These are phyloP conservation scores for Scolopax rusticola DNA, from an alignment of 2,797 vertebrate species.

Conservation along the genomic window DNA sequence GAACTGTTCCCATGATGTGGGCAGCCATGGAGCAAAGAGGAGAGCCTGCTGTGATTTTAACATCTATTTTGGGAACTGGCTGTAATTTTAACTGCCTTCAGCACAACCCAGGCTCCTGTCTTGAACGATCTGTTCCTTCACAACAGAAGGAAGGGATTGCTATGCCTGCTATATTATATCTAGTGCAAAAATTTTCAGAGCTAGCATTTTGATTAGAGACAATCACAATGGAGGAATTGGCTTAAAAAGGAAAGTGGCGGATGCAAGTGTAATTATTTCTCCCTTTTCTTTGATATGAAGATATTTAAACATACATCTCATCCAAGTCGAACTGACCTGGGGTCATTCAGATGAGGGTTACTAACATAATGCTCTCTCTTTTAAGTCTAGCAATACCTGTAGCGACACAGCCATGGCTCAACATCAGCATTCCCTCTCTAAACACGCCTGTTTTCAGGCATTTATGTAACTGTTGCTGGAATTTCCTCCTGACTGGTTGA, in stretches of 20 bases:
- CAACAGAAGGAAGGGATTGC: neutral
- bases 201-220: neutral
- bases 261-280: neutral
- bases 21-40: neutral
- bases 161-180: neutral
- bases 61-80: neutral
- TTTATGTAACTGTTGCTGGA: constrained; percentile 29
- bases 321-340: neutral
- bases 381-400: constrained; percentile 8
- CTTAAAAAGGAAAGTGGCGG: neutral
- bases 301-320: neutral
- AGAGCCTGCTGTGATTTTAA: neutral
- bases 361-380: neutral
- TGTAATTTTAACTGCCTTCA: constrained; percentile 21
- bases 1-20: neutral
- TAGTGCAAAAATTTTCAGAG: neutral
- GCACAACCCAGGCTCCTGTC: neutral
- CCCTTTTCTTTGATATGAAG: neutral
- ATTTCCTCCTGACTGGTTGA: constrained; percentile 47
- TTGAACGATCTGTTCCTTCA: constrained; percentile 5
- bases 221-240: neutral
- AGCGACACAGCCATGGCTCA: neutral
- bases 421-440: neutral
- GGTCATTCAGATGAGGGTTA: neutral
- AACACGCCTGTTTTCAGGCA: neutral